These are phyloP conservation scores for Chironex yamaguchii DNA, from an alignment of 30 jellyfish, hydroid and myxozoan genomes.

Conservation along the genomic window DNA sequence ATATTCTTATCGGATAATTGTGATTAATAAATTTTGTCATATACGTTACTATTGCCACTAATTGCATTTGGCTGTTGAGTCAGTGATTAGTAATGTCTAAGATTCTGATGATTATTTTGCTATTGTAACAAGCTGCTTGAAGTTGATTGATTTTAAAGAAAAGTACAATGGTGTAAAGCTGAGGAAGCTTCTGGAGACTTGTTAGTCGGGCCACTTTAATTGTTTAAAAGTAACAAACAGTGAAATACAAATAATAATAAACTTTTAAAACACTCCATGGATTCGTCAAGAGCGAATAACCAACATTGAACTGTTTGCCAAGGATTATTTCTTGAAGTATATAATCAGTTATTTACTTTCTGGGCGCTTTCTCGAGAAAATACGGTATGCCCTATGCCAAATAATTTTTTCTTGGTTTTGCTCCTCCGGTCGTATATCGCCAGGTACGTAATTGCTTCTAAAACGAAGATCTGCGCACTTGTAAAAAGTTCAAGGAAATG, in stretches of 20 bases:
- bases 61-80: constrained; percentile 10
- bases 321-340: too few relatives aligned
- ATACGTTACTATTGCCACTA: constrained; percentile 30
- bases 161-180: constrained; percentile 32
- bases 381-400: too few relatives aligned
- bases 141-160: constrained; percentile 13
- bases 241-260: constrained; percentile 19
- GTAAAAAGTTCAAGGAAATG: too few relatives aligned
- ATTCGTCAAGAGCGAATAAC: too few relatives aligned
- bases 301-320: too few relatives aligned
- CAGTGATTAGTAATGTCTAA: not conserved
- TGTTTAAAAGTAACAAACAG: constrained; percentile 10
- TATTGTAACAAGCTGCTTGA: not conserved
- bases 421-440: too few relatives aligned
- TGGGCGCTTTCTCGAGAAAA: too few relatives aligned
- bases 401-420: too few relatives aligned
- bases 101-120: constrained; percentile 1
- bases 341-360: too few relatives aligned
- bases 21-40: constrained; percentile 18
- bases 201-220: constrained; percentile 46
- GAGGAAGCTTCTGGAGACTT: constrained; percentile 24
- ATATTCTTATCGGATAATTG: constrained; percentile 20
- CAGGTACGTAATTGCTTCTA: too few relatives aligned
- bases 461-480: too few relatives aligned
- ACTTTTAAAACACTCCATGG: too few relatives aligned